Evolutionary conservation across 2,113 vertebrate genomes (phyloP), one percentile per base, ranked within the genome.

Genomic region (Solea solea): DNA sequence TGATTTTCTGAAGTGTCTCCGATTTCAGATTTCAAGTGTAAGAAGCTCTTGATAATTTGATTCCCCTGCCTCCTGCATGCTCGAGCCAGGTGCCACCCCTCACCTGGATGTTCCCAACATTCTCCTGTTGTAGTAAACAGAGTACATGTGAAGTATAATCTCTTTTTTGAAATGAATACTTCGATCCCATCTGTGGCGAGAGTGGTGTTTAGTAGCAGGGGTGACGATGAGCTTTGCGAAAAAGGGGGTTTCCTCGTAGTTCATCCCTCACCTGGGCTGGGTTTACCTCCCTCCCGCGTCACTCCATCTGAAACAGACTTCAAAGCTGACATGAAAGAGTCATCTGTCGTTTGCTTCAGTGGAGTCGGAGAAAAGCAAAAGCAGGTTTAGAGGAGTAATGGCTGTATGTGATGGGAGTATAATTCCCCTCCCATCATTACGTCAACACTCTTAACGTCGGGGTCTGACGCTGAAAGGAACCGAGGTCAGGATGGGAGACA

Each of bases 271-370:
- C 66, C 80, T 72, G 73, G 25, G 54, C 55, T 9, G 48, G 65
- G 49, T 45, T 61, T 2, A 49, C 54, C 69, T 66, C 40, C 70
- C 74, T 42, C 40, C 80, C 45, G 53, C 21, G 69, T 45, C 61
- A 45, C 67, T 71, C 62, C 44, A 48, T 34, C 66, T 67, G 57
- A 4, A 2, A 61, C 55, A 67, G 65, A 82, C 82, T 85, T 91
- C 86, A 92, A 90, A 90, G 86, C 75, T 61, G 55, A 71, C 75
- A 89, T 82, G 67, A 89, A 83, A 87, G 82, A 62, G 48, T 42
- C 67, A 44, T 11, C 34, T 52, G 62, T 62, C 45, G 63, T 59
- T 50, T 34, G 34, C 34, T 34, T 34, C 34, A 34, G 34, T 34
- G 34, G 34, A 34, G 34, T 34, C 34, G 5, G 34, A 34, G 34